These are phyloP conservation scores for Protodeltote pygarga DNA, from an alignment of 2,888 invertebrate genomes.

Conservation along the genomic window DNA sequence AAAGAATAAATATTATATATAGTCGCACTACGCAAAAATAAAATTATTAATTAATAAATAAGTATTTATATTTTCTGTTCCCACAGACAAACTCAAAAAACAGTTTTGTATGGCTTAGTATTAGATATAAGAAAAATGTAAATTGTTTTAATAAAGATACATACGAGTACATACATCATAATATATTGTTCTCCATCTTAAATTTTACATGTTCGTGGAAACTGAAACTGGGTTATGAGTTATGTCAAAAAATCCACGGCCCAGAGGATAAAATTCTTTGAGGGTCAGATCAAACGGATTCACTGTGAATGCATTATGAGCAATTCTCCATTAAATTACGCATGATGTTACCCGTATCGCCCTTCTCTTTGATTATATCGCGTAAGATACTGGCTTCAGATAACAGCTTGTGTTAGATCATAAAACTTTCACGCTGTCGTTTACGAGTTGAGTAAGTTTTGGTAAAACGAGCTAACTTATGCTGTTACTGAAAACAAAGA, in stretches of 20 bases:
- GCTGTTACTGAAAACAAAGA: constrained; percentile 4
- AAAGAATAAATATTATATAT: too few species aligned
- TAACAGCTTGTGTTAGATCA: constrained; percentile 5
- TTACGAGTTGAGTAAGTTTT: constrained; percentile 6
- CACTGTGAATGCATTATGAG: constrained; percentile 27
- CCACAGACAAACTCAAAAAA: too few species aligned
- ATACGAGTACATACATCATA: too few species aligned
- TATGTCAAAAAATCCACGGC: too few species aligned
- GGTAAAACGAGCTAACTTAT: constrained; percentile 6
- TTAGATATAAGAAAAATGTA: too few species aligned
- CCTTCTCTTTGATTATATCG: constrained; percentile 27
- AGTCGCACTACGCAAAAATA: too few species aligned
- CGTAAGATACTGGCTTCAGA: constrained; percentile 15
- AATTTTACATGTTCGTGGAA: not conserved
- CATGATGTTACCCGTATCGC: constrained; percentile 19
- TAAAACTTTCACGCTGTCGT: constrained; percentile 19
- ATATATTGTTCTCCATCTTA: too few species aligned
- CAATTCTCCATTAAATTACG: constrained; percentile 20
- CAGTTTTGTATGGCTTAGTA: too few species aligned
- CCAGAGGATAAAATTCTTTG: constrained; percentile 20
- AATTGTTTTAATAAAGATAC: too few species aligned
- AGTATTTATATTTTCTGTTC: too few species aligned
- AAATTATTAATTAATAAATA: too few species aligned
- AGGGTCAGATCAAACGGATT: constrained; percentile 28
- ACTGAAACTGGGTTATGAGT: too few species aligned